Percentiles rank a stretch among this genome's conserved stretches.
phyloP scores from a whole-genome alignment of 2,113 vertebrate species.

The Suricata suricatta region DNA sequence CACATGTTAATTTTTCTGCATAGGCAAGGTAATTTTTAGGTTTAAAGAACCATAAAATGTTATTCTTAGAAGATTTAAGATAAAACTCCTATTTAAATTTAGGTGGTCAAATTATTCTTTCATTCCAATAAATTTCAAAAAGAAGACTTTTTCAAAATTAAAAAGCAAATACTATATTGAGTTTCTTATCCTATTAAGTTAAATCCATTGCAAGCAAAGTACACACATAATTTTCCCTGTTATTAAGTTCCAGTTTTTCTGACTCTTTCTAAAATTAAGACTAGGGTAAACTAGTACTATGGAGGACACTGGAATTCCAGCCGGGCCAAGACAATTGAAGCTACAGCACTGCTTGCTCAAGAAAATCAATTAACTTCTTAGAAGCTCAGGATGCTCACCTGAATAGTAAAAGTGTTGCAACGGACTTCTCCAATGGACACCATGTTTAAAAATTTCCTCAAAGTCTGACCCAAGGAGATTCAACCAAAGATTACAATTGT shows the following conservation, averaged over 20 bases:
- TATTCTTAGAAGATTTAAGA: not conserved
- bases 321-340: not conserved
- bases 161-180: not conserved
- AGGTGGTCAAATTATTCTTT: not conserved
- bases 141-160: not conserved
- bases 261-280: not conserved
- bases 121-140: not conserved
- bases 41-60: not conserved
- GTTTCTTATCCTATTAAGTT: not conserved
- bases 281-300: not conserved
- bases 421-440: not conserved
- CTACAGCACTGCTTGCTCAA: not conserved
- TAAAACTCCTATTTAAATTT: not conserved
- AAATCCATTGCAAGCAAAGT: not conserved
- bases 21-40: not conserved
- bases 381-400: not conserved
- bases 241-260: not conserved
- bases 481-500: not conserved
- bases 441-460: constrained; percentile 23
- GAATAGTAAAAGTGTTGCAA: not conserved
- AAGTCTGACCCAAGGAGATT: not conserved
- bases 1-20: not conserved
- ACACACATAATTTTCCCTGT: not conserved
- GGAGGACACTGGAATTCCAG: not conserved
- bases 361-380: not conserved